Conservation (phyloP, 2,797 vertebrate species). For the Strix occidentalis region DNA sequence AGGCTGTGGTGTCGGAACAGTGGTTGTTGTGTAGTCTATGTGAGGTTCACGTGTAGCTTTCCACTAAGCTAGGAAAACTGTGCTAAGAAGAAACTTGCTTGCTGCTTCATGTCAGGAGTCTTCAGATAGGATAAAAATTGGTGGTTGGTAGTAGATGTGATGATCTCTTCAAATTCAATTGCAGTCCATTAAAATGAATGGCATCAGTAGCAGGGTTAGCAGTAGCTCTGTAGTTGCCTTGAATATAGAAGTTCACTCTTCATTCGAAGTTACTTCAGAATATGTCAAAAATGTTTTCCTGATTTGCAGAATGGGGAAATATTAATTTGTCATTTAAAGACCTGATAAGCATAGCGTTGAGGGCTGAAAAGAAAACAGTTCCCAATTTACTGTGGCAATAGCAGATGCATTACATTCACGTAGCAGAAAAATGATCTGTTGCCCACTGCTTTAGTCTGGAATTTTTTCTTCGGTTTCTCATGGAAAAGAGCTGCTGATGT, state of each 20-base stretch:
- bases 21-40: not conserved
- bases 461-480: not conserved
- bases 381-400: not conserved
- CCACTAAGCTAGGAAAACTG: not conserved
- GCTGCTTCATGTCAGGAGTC: not conserved
- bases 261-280: not conserved
- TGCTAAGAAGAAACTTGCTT: not conserved
- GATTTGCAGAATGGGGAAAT: not conserved
- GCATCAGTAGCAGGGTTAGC: not conserved
- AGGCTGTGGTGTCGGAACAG: not conserved
- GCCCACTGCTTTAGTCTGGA: not conserved
- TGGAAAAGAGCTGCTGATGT: not conserved
- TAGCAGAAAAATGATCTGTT: not conserved
- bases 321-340: not conserved
- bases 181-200: not conserved
- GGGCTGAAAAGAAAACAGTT: not conserved
- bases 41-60: not conserved
- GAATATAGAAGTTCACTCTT: not conserved
- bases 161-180: not conserved
- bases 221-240: not conserved
- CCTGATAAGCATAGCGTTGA: not conserved
- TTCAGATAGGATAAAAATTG: not conserved
- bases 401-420: not conserved
- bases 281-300: not conserved
- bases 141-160: not conserved